Base-by-base conservation (phyloP, 2,888 invertebrate genomes). In the Netelia inedita region DNA sequence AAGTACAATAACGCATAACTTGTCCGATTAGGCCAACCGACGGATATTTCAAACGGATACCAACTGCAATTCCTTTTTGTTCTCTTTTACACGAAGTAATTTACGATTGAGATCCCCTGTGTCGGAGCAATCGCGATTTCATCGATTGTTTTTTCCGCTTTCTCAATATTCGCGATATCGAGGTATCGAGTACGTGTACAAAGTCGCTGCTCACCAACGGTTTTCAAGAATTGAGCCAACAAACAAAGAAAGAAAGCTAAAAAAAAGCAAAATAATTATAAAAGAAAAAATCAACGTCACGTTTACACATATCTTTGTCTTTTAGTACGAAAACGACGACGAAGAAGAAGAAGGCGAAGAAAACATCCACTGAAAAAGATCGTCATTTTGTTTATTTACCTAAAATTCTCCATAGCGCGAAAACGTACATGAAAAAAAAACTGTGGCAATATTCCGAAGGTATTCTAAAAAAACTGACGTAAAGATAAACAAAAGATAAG, bases 381-480 rank as follows among this genome's bases (percentile, higher is more conserved):
- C 3, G 14, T 14, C 19, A 16, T 63, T 61, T 43, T 66, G 43
- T 75, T 65, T 71, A 69, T 75, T 55, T 57, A 73, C 79, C 23
- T 21, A 69, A 84, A 76, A 69, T 59, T 72, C 65, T 79, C 73
- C 55, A 57, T 21, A 82, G 61, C 61, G 73, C 71, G 28, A 68
- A 28, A 35, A 50, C 8, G 28, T 6, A 28, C 3, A 28, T 5
- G 28, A 19, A 61, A 28, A 28, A 28, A 63, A 83, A 73, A 75
- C 68, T 78, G 72, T 73, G 83, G 85, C 81, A 81, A 86, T 86
- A 85, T 86, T 85, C 61, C 79, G 46, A 78, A 78, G 50, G 75
- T 43, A 79, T 87, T 79, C 63, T 72, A 66, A 81, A 57, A 65
- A 84, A 79, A 16, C 6, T 11, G 23, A 43, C 72, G 16, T 23